phyloP scores from a whole-genome alignment of 1,140 invertebrate genomes.

The Camponotus pennsylvanicus region DNA sequence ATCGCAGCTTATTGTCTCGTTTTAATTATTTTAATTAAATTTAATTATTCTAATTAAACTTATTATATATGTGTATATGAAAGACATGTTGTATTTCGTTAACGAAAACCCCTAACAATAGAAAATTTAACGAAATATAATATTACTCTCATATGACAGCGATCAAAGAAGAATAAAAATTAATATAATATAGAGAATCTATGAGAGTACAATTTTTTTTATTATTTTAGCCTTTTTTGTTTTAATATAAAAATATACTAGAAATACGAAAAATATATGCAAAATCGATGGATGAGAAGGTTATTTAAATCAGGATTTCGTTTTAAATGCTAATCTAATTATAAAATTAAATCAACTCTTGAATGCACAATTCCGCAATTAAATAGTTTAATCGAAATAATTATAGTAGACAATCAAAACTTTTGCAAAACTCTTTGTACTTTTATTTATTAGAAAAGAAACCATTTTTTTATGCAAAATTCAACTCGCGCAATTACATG shows the following conservation, averaged over 20 bases:
- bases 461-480: slow-evolving; percentile 7
- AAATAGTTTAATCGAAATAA: neutral
- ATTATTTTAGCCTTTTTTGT: neutral
- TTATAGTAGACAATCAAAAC: neutral
- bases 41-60: slow-evolving; percentile 28
- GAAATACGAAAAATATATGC: neutral
- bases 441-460: neutral
- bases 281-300: neutral
- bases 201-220: neutral
- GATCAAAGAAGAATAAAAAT: slow-evolving; percentile 2
- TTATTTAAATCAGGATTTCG: neutral
- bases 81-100: neutral
- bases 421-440: neutral
- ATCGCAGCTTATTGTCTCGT: neutral
- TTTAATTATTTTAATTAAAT: slow-evolving; percentile 19
- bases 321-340: neutral
- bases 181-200: too few relatives aligned
- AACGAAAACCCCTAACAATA: neutral
- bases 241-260: neutral
- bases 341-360: neutral
- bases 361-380: neutral
- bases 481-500: neutral
- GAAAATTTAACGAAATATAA: neutral
- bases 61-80: neutral
- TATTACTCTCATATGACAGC: neutral